Evolutionary conservation across 2,113 vertebrate genomes (phyloP).

Genomic region (Sphaerodactylus townsendi): DNA sequence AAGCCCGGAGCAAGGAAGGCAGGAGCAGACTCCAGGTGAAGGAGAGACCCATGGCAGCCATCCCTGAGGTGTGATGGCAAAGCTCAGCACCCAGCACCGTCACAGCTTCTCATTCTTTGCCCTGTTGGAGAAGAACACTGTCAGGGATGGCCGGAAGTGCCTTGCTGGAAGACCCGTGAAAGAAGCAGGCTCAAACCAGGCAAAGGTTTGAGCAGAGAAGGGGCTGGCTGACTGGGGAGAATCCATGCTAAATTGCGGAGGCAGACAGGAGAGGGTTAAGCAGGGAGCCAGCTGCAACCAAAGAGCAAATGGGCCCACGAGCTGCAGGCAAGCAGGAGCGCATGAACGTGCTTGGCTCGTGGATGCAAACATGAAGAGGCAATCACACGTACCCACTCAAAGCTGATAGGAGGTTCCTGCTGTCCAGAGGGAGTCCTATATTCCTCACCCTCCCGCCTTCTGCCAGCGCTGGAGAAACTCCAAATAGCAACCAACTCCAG

Average conservation of each 20-base stretch:
- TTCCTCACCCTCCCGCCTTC: not conserved
- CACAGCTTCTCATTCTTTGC: not conserved
- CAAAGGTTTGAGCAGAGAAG: not conserved
- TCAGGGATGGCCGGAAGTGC: not conserved
- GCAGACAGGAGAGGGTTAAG: not conserved
- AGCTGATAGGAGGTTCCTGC: not conserved
- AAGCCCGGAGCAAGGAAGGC: not conserved
- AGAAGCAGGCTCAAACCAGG: too few relatives aligned
- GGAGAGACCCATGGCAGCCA: conserved; percentile 29
- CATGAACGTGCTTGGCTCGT: not conserved
- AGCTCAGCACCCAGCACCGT: not conserved
- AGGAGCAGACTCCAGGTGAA: conserved; percentile 39
- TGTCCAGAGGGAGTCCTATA: not conserved
- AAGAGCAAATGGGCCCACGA: not conserved
- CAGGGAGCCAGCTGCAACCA: not conserved
- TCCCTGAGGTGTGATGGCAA: not conserved
- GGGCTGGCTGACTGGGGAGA: not conserved
- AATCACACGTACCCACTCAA: not conserved
- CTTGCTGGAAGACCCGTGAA: not conserved
- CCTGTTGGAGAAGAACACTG: not conserved
- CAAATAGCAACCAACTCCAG: not conserved
- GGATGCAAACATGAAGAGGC: not conserved
- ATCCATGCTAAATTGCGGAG: not conserved
- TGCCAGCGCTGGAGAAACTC: not conserved
- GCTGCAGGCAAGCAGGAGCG: not conserved